Conservation (phyloP, 2,888 invertebrate species). For the Synergus japonicus region DNA sequence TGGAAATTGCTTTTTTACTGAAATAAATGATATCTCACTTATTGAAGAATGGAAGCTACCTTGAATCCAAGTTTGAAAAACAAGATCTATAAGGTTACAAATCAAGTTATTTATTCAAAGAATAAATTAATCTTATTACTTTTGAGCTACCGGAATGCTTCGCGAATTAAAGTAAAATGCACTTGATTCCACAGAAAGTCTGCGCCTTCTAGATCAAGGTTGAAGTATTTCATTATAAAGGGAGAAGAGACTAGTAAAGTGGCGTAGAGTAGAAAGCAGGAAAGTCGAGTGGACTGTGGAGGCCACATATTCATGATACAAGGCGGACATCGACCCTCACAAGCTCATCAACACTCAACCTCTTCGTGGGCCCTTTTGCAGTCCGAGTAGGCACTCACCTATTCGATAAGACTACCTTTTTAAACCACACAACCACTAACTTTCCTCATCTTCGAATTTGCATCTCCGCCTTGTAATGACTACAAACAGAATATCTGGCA, state of each 20-base stretch:
- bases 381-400: conserved; percentile 21
- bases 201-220: not conserved
- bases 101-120: no score
- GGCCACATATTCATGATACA: conserved; percentile 38
- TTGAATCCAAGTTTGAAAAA: not conserved
- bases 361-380: conserved; percentile 35
- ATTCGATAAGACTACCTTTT: conserved; percentile 28
- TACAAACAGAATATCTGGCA: conserved; percentile 1
- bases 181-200: not conserved
- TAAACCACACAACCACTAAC: conserved; percentile 3
- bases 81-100: not conserved
- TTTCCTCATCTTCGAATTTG: conserved; percentile 9
- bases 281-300: conserved; percentile 19
- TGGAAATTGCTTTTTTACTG: not conserved
- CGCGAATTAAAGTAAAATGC: not conserved
- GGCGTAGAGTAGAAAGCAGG: conserved; percentile 34
- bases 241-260: conserved; percentile 38
- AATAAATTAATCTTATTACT: not conserved
- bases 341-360: conserved; percentile 37
- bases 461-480: not conserved
- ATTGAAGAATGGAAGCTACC: not conserved
- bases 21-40: not conserved
- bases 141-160: not conserved
- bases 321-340: conserved; percentile 38
- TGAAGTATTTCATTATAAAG: conserved; percentile 36